Evolutionary conservation across 2,888 invertebrate species (phyloP).

Genomic region (Mimachlamys varia): DNA sequence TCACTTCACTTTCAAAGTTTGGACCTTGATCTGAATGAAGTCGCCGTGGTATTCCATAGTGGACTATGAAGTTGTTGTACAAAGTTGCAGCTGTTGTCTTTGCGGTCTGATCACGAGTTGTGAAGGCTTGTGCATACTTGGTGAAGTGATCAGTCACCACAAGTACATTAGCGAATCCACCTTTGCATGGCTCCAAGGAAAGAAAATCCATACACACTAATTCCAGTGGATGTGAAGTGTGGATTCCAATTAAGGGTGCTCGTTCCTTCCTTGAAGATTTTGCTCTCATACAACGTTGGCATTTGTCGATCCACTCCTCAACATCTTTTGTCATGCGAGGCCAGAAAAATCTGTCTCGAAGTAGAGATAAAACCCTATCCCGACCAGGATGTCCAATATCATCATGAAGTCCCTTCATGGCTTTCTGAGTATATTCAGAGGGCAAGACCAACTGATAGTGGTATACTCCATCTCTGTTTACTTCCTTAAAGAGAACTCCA

Average conservation of each 20-base stretch:
- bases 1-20: slow-evolving; percentile 45
- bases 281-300: slow-evolving; percentile 41
- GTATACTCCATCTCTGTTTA: neutral
- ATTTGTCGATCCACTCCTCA: slow-evolving; percentile 45
- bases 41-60: slow-evolving; percentile 49
- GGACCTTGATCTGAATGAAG: slow-evolving; percentile 54
- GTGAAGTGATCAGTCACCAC: slow-evolving; percentile 51
- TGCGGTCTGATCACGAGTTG: slow-evolving; percentile 49
- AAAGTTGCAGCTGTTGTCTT: slow-evolving; percentile 50
- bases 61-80: slow-evolving; percentile 47
- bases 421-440: neutral
- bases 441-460: neutral
- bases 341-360: slow-evolving; percentile 48
- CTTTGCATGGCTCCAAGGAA: slow-evolving; percentile 42
- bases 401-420: slow-evolving; percentile 42
- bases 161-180: slow-evolving; percentile 40
- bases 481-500: neutral
- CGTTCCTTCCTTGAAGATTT: slow-evolving; percentile 38
- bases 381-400: slow-evolving; percentile 45
- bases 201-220: slow-evolving; percentile 49
- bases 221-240: slow-evolving; percentile 44
- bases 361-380: slow-evolving; percentile 40
- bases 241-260: slow-evolving; percentile 42
- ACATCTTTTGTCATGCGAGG: slow-evolving; percentile 42
- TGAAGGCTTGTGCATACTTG: slow-evolving; percentile 46